A percentile compares a stretch with the other conserved stretches of the same genome.
These are phyloP conservation scores for Tubiluchus corallicola DNA, from an alignment of 2,888 invertebrate species.

Conservation along the genomic window DNA sequence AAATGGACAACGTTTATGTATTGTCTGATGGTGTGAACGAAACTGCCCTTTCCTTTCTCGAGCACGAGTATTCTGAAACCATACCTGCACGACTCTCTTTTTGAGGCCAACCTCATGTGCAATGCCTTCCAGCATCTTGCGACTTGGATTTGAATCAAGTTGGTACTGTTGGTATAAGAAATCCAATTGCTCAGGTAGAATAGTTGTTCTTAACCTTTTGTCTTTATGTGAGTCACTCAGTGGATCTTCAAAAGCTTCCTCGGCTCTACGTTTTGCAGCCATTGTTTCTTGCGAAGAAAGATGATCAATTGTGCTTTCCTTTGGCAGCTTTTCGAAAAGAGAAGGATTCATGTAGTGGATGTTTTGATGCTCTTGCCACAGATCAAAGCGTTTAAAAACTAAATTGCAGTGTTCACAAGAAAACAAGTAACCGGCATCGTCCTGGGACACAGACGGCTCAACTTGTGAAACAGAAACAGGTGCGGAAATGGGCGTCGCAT, in stretches of 20 bases:
- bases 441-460: background rate
- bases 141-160: slow-evolving; percentile 87
- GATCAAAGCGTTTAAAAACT: slow-evolving; percentile 71
- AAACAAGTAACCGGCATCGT: slow-evolving; percentile 34
- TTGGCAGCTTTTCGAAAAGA: slow-evolving; percentile 46
- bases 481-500: no score
- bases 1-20: slow-evolving; percentile 88
- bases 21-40: slow-evolving; percentile 81
- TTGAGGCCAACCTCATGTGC: slow-evolving; percentile 80
- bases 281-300: background rate
- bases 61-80: slow-evolving; percentile 82
- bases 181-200: slow-evolving; percentile 88
- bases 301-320: background rate
- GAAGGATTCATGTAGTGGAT: slow-evolving; percentile 89
- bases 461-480: background rate
- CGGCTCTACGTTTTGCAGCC: slow-evolving; percentile 6
- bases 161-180: slow-evolving; percentile 96
- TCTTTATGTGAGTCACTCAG: slow-evolving; percentile 54
- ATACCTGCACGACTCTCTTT: slow-evolving; percentile 91
- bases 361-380: slow-evolving; percentile 84
- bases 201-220: slow-evolving; percentile 82
- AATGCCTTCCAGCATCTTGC: slow-evolving; percentile 93
- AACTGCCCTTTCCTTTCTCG: slow-evolving; percentile 77
- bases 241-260: slow-evolving; percentile 30
- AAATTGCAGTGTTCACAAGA: slow-evolving; percentile 89